phyloP scores from a whole-genome alignment of 2,113 vertebrate genomes.

The Peromyscus maniculatus region DNA sequence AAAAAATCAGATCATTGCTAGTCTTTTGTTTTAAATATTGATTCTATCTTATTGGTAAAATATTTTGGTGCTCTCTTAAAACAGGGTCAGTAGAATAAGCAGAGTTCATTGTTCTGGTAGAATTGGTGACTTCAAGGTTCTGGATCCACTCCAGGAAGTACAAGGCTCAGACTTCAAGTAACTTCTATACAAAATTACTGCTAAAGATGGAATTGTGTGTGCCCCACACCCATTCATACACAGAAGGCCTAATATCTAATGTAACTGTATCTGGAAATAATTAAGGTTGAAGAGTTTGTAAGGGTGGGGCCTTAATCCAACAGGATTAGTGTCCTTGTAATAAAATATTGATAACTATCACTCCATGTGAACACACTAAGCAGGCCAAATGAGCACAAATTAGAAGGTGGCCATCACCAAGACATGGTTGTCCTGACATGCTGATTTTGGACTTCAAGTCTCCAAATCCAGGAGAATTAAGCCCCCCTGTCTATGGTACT shows the following conservation, averaged over 20 bases:
- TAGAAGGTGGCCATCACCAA: neutral
- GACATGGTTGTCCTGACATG: too few relatives aligned
- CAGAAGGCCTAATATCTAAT: neutral
- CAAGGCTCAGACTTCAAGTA: neutral
- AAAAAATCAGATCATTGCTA: neutral
- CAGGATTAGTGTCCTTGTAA: neutral
- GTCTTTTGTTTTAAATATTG: constrained; percentile 28
- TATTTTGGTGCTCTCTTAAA: constrained; percentile 13
- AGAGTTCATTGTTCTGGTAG: neutral
- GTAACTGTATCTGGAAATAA: neutral
- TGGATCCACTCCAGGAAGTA: neutral
- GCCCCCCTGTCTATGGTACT: neutral
- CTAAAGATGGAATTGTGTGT: neutral
- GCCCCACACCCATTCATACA: neutral
- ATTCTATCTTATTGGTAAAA: neutral
- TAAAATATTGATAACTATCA: neutral
- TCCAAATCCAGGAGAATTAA: neutral
- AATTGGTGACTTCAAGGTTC: neutral
- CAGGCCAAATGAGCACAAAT: neutral
- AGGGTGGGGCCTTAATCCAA: neutral
- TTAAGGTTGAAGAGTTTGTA: neutral
- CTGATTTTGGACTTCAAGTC: neutral
- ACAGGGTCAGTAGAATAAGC: neutral
- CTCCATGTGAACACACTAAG: neutral
- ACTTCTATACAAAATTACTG: neutral